phyloP scores from a whole-genome alignment of 2,797 vertebrate genomes.

The Pipistrellus pipistrellus region DNA sequence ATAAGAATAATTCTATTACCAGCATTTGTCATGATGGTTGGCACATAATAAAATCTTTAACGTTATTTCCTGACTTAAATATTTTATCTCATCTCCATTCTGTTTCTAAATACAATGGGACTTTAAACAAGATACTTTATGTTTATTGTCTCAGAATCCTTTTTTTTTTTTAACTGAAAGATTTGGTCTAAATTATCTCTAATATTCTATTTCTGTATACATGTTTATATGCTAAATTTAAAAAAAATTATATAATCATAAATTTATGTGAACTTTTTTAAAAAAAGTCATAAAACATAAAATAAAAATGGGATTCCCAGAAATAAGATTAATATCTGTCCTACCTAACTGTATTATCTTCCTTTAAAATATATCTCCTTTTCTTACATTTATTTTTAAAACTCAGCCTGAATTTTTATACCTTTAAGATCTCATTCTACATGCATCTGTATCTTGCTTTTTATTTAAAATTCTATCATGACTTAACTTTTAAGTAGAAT shows the following conservation, averaged over 20 bases:
- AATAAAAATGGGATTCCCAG: neutral
- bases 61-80: conserved; percentile 22
- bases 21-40: neutral
- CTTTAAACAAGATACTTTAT: neutral
- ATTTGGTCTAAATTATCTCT: neutral
- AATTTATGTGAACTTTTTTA: neutral
- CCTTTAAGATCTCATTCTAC: neutral
- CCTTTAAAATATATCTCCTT: neutral
- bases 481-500: conserved; percentile 29
- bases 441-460: neutral
- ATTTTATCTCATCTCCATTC: neutral
- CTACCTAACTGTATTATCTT: neutral
- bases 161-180: neutral
- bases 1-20: neutral
- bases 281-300: neutral
- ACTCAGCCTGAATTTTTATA: neutral
- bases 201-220: neutral
- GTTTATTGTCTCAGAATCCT: neutral
- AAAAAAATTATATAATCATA: neutral
- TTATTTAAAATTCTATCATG: conserved; percentile 17
- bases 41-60: neutral
- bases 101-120: neutral
- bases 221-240: neutral
- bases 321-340: neutral
- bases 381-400: conserved; percentile 6